phyloP scores from a whole-genome alignment of 2,888 invertebrate species.

The Strigamia transsilvanica region DNA sequence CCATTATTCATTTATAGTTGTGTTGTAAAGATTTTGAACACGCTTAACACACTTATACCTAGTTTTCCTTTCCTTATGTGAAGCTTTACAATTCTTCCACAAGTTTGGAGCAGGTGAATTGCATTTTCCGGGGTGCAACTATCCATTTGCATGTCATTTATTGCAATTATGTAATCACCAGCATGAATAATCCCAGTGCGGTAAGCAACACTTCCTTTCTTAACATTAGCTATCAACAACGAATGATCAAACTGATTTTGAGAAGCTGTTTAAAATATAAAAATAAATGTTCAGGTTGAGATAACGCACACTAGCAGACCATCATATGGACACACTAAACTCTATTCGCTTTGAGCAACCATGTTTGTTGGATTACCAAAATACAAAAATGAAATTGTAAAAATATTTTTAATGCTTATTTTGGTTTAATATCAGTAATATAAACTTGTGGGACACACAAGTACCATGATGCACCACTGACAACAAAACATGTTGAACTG shows the following conservation, averaged over 20 bases:
- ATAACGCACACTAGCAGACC: too few relatives aligned
- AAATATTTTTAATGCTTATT: too few relatives aligned
- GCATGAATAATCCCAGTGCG: conserved; percentile 85
- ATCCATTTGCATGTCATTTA: conserved; percentile 83
- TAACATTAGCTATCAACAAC: conserved; percentile 86
- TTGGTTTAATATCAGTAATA: too few relatives aligned
- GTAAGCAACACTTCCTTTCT: conserved; percentile 89
- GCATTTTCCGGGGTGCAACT: conserved; percentile 73
- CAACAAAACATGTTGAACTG: too few relatives aligned
- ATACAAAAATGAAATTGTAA: too few relatives aligned
- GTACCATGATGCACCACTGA: too few relatives aligned
- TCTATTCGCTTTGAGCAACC: too few relatives aligned
- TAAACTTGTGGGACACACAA: too few relatives aligned
- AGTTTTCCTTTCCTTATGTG: conserved; percentile 64
- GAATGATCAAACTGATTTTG: conserved; percentile 68
- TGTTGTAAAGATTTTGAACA: too few relatives aligned
- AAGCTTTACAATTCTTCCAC: conserved; percentile 67
- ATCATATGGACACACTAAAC: too few relatives aligned
- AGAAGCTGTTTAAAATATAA: conserved; percentile 60
- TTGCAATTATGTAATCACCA: conserved; percentile 86
- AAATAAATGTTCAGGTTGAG: not conserved
- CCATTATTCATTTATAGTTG: too few relatives aligned
- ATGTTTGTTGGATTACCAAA: too few relatives aligned
- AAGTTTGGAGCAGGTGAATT: conserved; percentile 63
- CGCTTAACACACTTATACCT: not conserved